Conservation (phyloP, 2,113 vertebrate genomes). For the Solea solea region DNA sequence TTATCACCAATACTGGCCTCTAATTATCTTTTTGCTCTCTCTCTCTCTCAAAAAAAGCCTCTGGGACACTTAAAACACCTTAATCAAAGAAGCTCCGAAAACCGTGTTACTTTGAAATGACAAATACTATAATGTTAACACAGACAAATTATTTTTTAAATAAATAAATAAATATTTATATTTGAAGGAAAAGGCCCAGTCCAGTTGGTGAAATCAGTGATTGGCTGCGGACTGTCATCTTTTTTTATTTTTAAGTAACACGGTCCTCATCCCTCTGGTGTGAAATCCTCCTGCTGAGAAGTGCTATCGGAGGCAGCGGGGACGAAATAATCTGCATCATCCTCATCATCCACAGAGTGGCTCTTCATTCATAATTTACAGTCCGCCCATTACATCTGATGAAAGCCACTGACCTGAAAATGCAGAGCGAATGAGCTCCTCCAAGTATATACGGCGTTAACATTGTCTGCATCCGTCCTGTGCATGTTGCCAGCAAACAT, state of each 20-base stretch:
- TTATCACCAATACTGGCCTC: neutral
- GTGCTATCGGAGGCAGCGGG: conserved; percentile 55
- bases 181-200: conserved; percentile 25
- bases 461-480: conserved; percentile 39
- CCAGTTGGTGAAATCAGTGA: conserved; percentile 44
- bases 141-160: neutral
- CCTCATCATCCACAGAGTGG: conserved; percentile 67
- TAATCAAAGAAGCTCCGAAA: neutral
- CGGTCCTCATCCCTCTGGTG: conserved; percentile 49
- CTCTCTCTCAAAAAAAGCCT: neutral
- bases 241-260: conserved; percentile 51
- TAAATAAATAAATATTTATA: conserved; percentile 19
- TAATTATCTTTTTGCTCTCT: neutral
- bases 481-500: conserved; percentile 56
- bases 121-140: neutral
- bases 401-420: conserved; percentile 79
- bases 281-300: conserved; percentile 58
- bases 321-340: conserved; percentile 76
- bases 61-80: neutral
- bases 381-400: conserved; percentile 72
- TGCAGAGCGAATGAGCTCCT: conserved; percentile 60
- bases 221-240: conserved; percentile 54
- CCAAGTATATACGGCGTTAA: conserved; percentile 41
- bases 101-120: neutral
- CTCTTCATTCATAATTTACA: conserved; percentile 80